Evolutionary conservation across 2,888 invertebrate species (phyloP).

Genomic region (Acronicta leporina): DNA sequence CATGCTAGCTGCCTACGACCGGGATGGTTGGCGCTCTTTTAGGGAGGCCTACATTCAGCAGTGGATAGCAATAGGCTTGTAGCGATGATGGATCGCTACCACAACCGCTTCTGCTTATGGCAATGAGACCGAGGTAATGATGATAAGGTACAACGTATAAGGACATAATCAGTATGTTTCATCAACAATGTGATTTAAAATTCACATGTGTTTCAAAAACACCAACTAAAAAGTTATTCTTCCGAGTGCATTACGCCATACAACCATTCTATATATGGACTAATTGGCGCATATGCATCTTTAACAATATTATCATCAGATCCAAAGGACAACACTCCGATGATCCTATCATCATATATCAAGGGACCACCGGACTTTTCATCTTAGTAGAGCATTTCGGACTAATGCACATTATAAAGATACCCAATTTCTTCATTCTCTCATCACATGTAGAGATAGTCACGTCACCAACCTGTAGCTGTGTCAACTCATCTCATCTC

Average conservation of each 20-base stretch:
- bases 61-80: no score
- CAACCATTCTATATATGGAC: conserved; percentile 11
- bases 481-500: not conserved
- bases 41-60: no score
- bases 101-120: no score
- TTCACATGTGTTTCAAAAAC: no score
- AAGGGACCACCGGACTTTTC: conserved; percentile 6
- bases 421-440: not conserved
- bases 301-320: not conserved
- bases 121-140: no score
- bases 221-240: not conserved
- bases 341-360: conserved; percentile 4
- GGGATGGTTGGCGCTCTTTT: no score
- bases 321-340: conserved; percentile 7
- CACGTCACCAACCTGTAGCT: conserved; percentile 11
- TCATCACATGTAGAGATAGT: not conserved
- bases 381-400: not conserved
- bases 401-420: conserved; percentile 6
- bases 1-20: no score
- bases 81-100: no score
- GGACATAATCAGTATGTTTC: no score
- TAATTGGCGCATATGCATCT: conserved; percentile 1
- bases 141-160: no score
- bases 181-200: no score
- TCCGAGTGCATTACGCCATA: not conserved